A percentile compares a stretch with the other conserved stretches of the same genome.
phyloP scores from a whole-genome alignment of 2,888 invertebrate genomes.

The Orthosia gracilis region DNA sequence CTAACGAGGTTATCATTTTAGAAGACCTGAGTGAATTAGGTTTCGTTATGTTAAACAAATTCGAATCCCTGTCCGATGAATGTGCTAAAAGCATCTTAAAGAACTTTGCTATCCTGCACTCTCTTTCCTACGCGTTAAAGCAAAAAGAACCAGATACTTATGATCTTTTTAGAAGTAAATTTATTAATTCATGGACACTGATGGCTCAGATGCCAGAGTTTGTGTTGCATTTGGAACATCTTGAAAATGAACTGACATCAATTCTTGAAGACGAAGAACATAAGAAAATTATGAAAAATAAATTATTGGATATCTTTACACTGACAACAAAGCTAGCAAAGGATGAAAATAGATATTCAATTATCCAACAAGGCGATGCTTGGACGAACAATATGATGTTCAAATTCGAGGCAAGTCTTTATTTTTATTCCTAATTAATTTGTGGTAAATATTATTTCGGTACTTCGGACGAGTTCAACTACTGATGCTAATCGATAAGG shows the following conservation, averaged over 20 bases:
- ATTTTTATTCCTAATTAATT: background rate
- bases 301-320: slow-evolving; percentile 33
- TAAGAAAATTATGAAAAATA: slow-evolving; percentile 62
- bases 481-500: background rate
- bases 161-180: slow-evolving; percentile 49
- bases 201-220: slow-evolving; percentile 11
- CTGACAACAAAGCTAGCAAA: slow-evolving; percentile 47
- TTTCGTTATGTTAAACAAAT: slow-evolving; percentile 73
- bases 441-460: background rate
- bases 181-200: slow-evolving; percentile 60
- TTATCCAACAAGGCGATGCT: slow-evolving; percentile 77
- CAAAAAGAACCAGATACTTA: slow-evolving; percentile 71
- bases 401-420: slow-evolving; percentile 67
- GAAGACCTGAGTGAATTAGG: slow-evolving; percentile 74
- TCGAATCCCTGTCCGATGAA: slow-evolving; percentile 69
- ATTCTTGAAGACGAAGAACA: slow-evolving; percentile 67
- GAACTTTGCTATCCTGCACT: slow-evolving; percentile 76
- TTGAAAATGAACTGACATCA: slow-evolving; percentile 57
- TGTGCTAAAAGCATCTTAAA: slow-evolving; percentile 72
- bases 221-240: slow-evolving; percentile 15
- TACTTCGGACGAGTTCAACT: background rate
- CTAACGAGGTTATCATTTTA: slow-evolving; percentile 74
- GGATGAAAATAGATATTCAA: slow-evolving; percentile 66
- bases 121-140: slow-evolving; percentile 76
- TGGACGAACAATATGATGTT: slow-evolving; percentile 80